Evolutionary conservation across 2,888 invertebrate genomes (phyloP).

Genomic region (Corbicula japonica): DNA sequence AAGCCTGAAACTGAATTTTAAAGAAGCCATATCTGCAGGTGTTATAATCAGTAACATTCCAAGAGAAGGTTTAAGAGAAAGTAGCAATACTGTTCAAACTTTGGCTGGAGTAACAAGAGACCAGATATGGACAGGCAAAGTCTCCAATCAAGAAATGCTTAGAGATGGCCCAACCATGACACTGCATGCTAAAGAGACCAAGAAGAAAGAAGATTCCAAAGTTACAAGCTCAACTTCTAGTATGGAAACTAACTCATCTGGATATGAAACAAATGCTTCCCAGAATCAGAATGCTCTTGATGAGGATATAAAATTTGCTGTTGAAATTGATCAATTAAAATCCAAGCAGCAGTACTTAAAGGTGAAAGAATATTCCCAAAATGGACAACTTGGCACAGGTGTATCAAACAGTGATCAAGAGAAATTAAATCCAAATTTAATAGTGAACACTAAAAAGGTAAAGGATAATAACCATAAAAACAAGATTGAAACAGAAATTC

Average conservation of each 20-base stretch:
- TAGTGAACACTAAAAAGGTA: too few species aligned
- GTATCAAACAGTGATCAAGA: too few species aligned
- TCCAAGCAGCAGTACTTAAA: constrained; percentile 27
- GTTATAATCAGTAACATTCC: constrained; percentile 80
- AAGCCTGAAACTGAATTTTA: constrained; percentile 73
- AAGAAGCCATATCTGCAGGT: constrained; percentile 81
- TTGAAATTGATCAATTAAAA: constrained; percentile 54
- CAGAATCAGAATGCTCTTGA: constrained; percentile 45
- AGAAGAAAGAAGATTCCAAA: constrained; percentile 37
- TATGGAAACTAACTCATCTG: constrained; percentile 66
- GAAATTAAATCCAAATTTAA: too few species aligned
- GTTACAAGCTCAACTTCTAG: constrained; percentile 59
- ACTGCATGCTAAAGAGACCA: constrained; percentile 13
- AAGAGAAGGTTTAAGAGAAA: constrained; percentile 78
- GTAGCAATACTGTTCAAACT: constrained; percentile 63
- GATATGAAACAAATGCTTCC: constrained; percentile 66
- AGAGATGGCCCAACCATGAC: constrained; percentile 33
- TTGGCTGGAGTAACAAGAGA: constrained; percentile 27
- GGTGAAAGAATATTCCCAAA: too few species aligned
- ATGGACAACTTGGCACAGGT: too few species aligned
- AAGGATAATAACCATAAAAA: too few species aligned
- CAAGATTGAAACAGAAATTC: too few species aligned
- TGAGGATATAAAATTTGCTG: constrained; percentile 35
- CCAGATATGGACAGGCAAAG: constrained; percentile 44
- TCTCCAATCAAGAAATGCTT: constrained; percentile 27